A percentile compares a stretch with the other conserved stretches of the same genome.
Conservation (phyloP, 2,797 vertebrate species). For the Forpus xanthops region DNA sequence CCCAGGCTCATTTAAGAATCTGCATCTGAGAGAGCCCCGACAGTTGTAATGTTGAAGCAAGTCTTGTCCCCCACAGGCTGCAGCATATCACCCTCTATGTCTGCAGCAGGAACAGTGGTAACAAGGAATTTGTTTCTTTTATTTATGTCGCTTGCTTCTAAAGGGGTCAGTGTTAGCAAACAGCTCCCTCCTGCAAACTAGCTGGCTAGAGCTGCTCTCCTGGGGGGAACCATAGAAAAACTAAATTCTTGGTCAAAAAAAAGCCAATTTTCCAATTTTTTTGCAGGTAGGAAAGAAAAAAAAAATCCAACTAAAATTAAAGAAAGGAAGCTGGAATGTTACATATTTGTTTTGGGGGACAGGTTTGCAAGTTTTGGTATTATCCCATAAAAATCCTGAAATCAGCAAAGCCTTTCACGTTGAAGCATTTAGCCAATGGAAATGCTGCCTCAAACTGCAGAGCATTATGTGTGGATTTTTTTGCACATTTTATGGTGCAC, state of each 20-base stretch:
- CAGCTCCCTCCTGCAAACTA: neutral
- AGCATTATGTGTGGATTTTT: slow-evolving; percentile 28
- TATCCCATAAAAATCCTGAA: slow-evolving; percentile 23
- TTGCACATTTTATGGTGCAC: neutral
- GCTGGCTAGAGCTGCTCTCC: neutral
- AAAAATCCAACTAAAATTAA: neutral
- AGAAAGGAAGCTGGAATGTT: neutral
- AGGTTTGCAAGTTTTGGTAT: slow-evolving; percentile 18
- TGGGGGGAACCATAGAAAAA: neutral
- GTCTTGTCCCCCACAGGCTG: neutral
- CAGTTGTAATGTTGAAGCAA: neutral
- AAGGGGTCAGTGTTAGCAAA: neutral
- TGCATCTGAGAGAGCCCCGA: slow-evolving; percentile 16
- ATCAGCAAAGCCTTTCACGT: slow-evolving; percentile 28
- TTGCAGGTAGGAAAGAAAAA: neutral
- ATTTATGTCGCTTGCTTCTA: neutral
- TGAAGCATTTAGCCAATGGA: neutral
- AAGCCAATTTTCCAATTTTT: neutral
- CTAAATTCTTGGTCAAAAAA: neutral
- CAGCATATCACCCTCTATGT: neutral
- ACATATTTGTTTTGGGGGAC: neutral
- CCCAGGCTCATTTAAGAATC: slow-evolving; percentile 26
- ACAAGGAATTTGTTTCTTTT: slow-evolving; percentile 7
- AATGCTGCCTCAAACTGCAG: neutral
- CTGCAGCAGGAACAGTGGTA: neutral